Base-by-base conservation (phyloP, 1,140 invertebrate species). In the Holcopasites calliopsidis region DNA sequence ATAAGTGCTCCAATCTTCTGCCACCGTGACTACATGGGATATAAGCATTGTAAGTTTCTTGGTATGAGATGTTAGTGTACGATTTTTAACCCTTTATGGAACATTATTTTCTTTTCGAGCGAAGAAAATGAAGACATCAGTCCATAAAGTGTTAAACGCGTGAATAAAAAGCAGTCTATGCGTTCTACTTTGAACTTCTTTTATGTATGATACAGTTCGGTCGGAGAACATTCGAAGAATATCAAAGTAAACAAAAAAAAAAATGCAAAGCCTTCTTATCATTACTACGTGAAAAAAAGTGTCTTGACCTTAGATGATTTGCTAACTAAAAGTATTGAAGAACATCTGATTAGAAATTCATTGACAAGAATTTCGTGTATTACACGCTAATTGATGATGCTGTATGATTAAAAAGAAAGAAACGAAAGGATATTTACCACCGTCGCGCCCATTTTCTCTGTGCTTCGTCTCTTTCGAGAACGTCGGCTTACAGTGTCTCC, bases 351-450 rank as follows among this genome's bases (percentile, higher is more conserved):
- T 73, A 73, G 55, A 54, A 66, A 65, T 55, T 33, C 35, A 1
- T 33, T 3, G 44, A 65, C 18, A 31, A 35, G 47, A 44, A 42
- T 18, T n/a, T 16, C 8, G 16, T 28, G 2, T 47, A 1, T 8
- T 58, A 47, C 31, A 18, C 2, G 8, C 31, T 16, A 44, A 35
- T 13, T 3, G 8, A 40, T 6, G 28, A 52, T 28, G 61, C 4
- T 42, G 11, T 31, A 21, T 2, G n/a, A 6, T 44, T 10, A 49
- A 49, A 52, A 11, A 28, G 7, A n/a, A n/a, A 16, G 8, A 5
- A 38, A 8, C n/a, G n/a, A n/a, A n/a, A n/a, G n/a, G n/a, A 6
- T 33, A 80, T 92, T 93, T 89, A 93, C 93, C 88, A 93, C 92
- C 71, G 90, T 92, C 0, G 90, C 89, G n/a, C 92, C 91, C 84